Evolutionary conservation across 2,888 invertebrate species (phyloP), one percentile per base, ranked within the genome.

Genomic region (Apantesis nais): DNA sequence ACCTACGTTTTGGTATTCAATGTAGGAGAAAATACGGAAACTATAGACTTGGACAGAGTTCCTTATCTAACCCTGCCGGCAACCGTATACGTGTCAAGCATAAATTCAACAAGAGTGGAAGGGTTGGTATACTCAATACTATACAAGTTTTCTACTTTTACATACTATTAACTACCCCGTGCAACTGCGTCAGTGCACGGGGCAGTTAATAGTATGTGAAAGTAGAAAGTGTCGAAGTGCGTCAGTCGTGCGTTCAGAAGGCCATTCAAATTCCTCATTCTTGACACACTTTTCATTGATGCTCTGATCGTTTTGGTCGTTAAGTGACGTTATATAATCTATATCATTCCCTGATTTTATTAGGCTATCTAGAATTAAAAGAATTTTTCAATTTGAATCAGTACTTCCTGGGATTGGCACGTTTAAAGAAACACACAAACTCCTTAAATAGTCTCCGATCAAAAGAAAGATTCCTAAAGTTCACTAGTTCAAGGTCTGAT

Each of bases 1-100:
- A 86, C 90, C 1, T 82, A 86, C 73, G 89, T 92, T 0, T 87
- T 96, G n/a, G 83, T 96, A 4, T 90, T 96, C 72, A 97, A 97
- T 84, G 93, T 96, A 39, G 95, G 95, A 0, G 83, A 87, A 0
- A 77, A 71, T 12, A 75, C 89, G 19, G 91, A 95, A 71, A 79
- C 82, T 0, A 86, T 96, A 0, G 90, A 95, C 74, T 84, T 96
- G 71, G 70, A 72, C 19, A 80, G 83, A 66, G 80, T 90, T 0
- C 80, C 85, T 0, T 79, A 87, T 60, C 76, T 93, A 19, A 80
- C 70, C 8, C 75, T 78, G 11, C 87, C 88, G 0, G 79, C 92
- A 22, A 85, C 81, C 0, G 90, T 93, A 0, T 83, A 88, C 41
- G 78, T 86, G 3, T 86, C 92, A 0, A 93, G 93, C 74, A 83